These are phyloP conservation scores for Phortica variegata DNA, from an alignment of 1,140 invertebrate genomes.

Conservation along the genomic window DNA sequence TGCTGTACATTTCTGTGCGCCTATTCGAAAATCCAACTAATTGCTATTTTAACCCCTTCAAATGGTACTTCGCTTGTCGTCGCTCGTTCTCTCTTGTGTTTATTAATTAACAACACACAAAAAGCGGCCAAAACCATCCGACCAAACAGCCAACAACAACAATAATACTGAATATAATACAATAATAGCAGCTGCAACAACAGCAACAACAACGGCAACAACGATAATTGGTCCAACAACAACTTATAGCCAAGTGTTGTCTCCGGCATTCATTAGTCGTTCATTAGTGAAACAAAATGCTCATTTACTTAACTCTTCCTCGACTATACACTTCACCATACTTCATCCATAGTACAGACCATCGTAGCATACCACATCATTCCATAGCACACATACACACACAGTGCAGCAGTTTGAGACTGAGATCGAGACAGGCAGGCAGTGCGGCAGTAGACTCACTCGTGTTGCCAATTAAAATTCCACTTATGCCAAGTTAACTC, in stretches of 20 bases:
- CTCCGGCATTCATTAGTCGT: conserved; percentile 54
- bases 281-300: conserved; percentile 57
- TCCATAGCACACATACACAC: conserved; percentile 45
- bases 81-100: conserved; percentile 50
- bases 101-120: conserved; percentile 57
- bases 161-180: conserved; percentile 1
- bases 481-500: conserved; percentile 57
- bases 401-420: too few relatives aligned
- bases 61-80: conserved; percentile 28
- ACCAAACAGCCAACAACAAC: conserved; percentile 31
- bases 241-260: conserved; percentile 42
- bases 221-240: conserved; percentile 1
- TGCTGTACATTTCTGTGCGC: conserved; percentile 48
- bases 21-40: conserved; percentile 58
- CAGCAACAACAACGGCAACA: conserved; percentile 6
- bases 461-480: conserved; percentile 57
- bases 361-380: too few relatives aligned
- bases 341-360: too few relatives aligned
- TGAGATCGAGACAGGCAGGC: conserved; percentile 5
- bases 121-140: conserved; percentile 37
- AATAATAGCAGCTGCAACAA: conserved; percentile 27
- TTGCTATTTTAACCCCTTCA: conserved; percentile 58
- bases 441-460: conserved; percentile 21
- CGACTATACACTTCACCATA: too few relatives aligned
- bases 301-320: conserved; percentile 46